These are phyloP conservation scores for Pelodytes ibericus DNA, from an alignment of 2,797 vertebrate genomes.

Conservation along the genomic window DNA sequence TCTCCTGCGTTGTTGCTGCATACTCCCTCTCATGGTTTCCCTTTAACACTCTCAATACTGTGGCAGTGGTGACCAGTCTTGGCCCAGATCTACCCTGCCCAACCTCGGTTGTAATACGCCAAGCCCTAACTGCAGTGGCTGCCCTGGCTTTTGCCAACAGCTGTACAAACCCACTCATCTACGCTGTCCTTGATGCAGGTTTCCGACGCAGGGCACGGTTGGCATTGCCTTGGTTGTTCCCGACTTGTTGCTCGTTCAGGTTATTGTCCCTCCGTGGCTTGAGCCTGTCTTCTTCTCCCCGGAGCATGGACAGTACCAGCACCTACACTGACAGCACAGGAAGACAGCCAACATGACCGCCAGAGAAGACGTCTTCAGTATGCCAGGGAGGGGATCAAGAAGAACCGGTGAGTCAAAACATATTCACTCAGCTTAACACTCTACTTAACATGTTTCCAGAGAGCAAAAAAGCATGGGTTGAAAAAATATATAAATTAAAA, in stretches of 20 bases:
- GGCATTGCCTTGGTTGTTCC: conserved; percentile 36
- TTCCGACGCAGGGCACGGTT: conserved; percentile 67
- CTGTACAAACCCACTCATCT: conserved; percentile 84
- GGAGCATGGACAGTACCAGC: conserved; percentile 28
- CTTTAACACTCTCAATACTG: conserved; percentile 76
- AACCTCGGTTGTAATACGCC: conserved; percentile 41
- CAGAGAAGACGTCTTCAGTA: not conserved
- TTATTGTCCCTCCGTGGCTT: conserved; percentile 34
- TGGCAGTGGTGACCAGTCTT: conserved; percentile 64
- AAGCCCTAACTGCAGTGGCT: conserved; percentile 72
- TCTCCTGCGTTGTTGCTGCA: conserved; percentile 76
- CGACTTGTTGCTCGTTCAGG: conserved; percentile 31
- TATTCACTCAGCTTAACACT: too few species aligned
- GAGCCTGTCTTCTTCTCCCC: not conserved
- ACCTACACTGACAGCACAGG: conserved; percentile 20
- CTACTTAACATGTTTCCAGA: too few species aligned
- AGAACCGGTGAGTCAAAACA: not conserved
- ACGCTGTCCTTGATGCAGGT: conserved; percentile 80
- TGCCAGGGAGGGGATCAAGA: not conserved
- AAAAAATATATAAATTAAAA: too few species aligned
- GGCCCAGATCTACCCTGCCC: conserved; percentile 56
- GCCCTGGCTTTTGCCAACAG: conserved; percentile 87
- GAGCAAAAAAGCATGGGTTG: too few species aligned
- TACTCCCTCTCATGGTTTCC: conserved; percentile 88
- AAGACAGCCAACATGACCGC: not conserved